These are phyloP conservation scores for Ceuthmochares aereus DNA, from an alignment of 2,113 vertebrate species.

Conservation along the genomic window DNA sequence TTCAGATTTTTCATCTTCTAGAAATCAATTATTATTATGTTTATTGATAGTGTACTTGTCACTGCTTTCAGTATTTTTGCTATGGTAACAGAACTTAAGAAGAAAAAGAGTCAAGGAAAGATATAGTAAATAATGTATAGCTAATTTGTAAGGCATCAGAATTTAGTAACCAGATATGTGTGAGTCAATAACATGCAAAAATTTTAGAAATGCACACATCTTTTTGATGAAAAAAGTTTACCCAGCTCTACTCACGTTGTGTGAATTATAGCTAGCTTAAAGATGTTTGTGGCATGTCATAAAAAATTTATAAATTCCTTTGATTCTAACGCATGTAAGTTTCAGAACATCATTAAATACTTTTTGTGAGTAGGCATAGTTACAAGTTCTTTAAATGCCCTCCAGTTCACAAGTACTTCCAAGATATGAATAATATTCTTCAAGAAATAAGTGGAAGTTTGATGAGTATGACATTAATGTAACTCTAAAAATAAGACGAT, in stretches of 20 bases:
- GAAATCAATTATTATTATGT: constrained; percentile 86
- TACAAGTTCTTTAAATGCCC: not conserved
- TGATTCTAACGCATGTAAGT: not conserved
- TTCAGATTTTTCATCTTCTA: constrained; percentile 80
- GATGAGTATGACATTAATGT: not conserved
- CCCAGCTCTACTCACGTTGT: not conserved
- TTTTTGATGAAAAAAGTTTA: not conserved
- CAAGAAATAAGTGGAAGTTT: not conserved
- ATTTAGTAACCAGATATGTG: not conserved
- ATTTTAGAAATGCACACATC: not conserved
- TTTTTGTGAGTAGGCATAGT: not conserved
- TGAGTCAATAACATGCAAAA: not conserved
- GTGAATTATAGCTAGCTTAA: not conserved
- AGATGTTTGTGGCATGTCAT: not conserved
- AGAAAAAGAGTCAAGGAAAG: constrained; percentile 51
- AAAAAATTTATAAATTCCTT: not conserved
- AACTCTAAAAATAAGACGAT: not conserved
- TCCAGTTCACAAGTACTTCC: not conserved
- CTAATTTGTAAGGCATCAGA: constrained; percentile 19
- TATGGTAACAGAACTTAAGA: constrained; percentile 61
- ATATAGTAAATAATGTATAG: constrained; percentile 36
- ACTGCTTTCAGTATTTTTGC: constrained; percentile 71
- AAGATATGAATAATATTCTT: not conserved
- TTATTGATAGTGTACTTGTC: constrained; percentile 84
- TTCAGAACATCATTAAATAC: not conserved